Base-by-base conservation (phyloP, 2,888 invertebrate genomes). In the Choreutis nemorana region DNA sequence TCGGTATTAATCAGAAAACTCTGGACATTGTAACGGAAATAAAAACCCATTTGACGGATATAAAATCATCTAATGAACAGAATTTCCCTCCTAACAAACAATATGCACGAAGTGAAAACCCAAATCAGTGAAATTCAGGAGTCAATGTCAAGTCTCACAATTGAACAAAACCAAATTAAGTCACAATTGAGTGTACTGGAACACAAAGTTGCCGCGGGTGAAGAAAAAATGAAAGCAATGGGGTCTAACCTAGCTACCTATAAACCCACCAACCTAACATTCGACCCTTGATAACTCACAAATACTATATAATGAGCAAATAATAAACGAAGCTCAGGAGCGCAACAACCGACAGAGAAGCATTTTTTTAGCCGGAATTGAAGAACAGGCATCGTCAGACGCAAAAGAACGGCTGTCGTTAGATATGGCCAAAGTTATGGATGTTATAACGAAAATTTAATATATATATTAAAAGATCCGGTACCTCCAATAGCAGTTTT, bases 401-500 rank as follows among this genome's bases (percentile, higher is more conserved):
- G 18, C 18, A 10, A 9, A 10, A 7, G 30, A 29, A n/a, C 16
- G 23, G 9, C 25, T 15, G 6, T 12, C 22, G 7, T 9, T 4
- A 15, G 31, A 32, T 25, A 29, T 23, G 10, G 15, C 10, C 2
- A 31, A 32, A 11, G 26, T 30, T n/a, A 11, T 18, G 2, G 29
- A 31, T 15, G 22, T 30, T 23, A 16, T 31, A 20, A 30, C 12
- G 21, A 1, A 4, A 2, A 25, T 29, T 6, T 10, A 22, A 15
- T 24, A 16, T 9, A 20, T 32, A 3, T 32, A 21, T 16, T 31
- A 32, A 7, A 26, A 31, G 12, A n/a, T n/a, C n/a, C n/a, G n/a
- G n/a, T n/a, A n/a, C n/a, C n/a, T n/a, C 36, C 36, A 11, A 15
- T 14, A 8, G 29, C 23, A 18, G 14, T 31, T 11, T 23, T 34